Percentiles rank a stretch among this genome's conserved stretches.
phyloP scores from a whole-genome alignment of 2,888 invertebrate genomes.

The Papilio demoleus region DNA sequence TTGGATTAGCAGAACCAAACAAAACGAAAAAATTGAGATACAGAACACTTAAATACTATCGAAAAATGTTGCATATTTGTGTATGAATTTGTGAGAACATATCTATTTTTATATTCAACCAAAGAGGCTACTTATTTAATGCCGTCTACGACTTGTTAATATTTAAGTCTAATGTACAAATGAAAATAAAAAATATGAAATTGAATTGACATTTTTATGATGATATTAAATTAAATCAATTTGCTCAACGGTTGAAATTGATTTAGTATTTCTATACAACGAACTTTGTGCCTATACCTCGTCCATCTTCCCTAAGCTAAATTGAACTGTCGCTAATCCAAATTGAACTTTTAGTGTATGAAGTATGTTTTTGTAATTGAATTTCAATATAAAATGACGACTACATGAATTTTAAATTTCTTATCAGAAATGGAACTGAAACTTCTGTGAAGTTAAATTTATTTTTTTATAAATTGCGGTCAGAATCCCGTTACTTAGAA shows the following conservation, averaged over 20 bases:
- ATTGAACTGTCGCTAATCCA: slow-evolving; percentile 41
- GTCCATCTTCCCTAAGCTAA: slow-evolving; percentile 38
- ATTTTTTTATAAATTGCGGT: too few species aligned
- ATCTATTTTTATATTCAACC: too few species aligned
- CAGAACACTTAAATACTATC: too few species aligned
- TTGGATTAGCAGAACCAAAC: too few species aligned
- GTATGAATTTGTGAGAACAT: too few species aligned
- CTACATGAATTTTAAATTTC: neutral
- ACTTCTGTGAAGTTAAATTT: neutral
- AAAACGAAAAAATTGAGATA: too few species aligned
- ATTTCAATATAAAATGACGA: slow-evolving; percentile 21
- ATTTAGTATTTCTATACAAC: slow-evolving; percentile 35
- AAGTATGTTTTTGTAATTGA: slow-evolving; percentile 35
- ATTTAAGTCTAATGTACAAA: neutral
- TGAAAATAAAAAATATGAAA: neutral
- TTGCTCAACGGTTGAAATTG: slow-evolving; percentile 16
- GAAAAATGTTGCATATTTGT: too few species aligned
- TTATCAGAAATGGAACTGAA: neutral
- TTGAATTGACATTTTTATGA: slow-evolving; percentile 12
- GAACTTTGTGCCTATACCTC: slow-evolving; percentile 31
- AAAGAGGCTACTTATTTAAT: too few species aligned
- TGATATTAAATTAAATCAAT: slow-evolving; percentile 20
- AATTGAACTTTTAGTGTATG: slow-evolving; percentile 41
- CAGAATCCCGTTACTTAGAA: too few species aligned
- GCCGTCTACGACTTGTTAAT: neutral